Base-by-base conservation (phyloP, 1,140 invertebrate species). In the Dendrolimus punctatus region DNA sequence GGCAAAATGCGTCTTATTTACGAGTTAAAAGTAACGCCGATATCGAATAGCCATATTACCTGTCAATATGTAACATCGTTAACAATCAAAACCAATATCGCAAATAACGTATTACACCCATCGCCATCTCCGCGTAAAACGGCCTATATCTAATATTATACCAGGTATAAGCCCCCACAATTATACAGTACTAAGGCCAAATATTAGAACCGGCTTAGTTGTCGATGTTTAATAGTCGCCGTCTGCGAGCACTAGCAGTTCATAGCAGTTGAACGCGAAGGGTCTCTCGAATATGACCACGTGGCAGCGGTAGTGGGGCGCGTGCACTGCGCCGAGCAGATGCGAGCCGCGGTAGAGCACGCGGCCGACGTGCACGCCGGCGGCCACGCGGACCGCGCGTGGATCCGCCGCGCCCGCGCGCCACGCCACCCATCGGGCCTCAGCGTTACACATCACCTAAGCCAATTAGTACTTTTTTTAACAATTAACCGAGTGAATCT, bases 201-300 rank as follows among this genome's bases (percentile, higher is more conserved):
- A 45, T 45, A 9, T 45, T 10, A 45, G n/a, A 45, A 5, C n/a
- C 5, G n/a, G 23, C n/a, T 8, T 8, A 6, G 23, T 45, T n/a
- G 6, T 10, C n/a, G 43, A 6, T 45, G 43, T 46, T 0, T 23
- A 39, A 49, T 39, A 23, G 43, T 42, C 39, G 8, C 55, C 46
- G 4, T 66, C 37, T 2, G 58, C 37, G 36, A 77, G 63, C 0
- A 83, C 71, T 1, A 85, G 64, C 0, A 85, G 58, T 37, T 85
- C 81, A 39, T 77, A 85, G 53, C 76, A 79, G 51, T 76, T 75
- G 57, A 85, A 83, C 4, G 78, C 76, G 58, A 85, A 79, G 8
- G 76, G 75, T 0, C 81, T 57, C 0, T 65, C 75, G 60, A 71
- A 80, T 54, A 85, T 81, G 59, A 83, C 58, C 45, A 83, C 73